phyloP scores from a whole-genome alignment of 1,140 invertebrate species.

The Zelostemma sp. region DNA sequence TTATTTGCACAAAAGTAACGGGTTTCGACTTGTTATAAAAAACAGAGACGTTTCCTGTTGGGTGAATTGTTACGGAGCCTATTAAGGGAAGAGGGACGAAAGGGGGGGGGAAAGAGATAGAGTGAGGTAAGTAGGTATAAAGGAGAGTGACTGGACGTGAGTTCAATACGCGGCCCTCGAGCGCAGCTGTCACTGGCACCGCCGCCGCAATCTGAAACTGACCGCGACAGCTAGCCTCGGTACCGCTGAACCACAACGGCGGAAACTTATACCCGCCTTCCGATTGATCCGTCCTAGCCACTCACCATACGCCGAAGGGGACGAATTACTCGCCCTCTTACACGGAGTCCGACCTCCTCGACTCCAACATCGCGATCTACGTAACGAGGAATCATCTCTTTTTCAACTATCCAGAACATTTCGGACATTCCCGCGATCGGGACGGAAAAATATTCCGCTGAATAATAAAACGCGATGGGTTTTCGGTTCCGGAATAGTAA shows the following conservation, averaged over 20 bases:
- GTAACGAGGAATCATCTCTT: no score
- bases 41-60: no score
- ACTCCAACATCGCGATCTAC: conserved; percentile 32
- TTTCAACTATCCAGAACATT: no score
- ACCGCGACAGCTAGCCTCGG: conserved; percentile 30
- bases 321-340: conserved; percentile 60
- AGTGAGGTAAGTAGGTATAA: conserved; percentile 64
- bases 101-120: conserved; percentile 15
- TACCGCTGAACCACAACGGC: conserved; percentile 60
- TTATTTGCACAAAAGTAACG: no score
- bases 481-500: no score
- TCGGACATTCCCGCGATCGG: no score
- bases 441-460: no score
- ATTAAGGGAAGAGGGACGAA: conserved; percentile 4
- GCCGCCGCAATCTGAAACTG: conserved; percentile 42
- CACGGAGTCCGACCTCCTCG: conserved; percentile 16
- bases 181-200: conserved; percentile 68
- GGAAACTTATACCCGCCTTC: conserved; percentile 68
- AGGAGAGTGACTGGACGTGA: conserved; percentile 67
- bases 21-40: no score
- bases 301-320: conserved; percentile 66
- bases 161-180: conserved; percentile 67
- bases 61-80: no score
- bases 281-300: conserved; percentile 69
- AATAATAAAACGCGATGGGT: no score